Conservation (phyloP, 2,797 vertebrate genomes). For the Mormyrops attenuatus region DNA sequence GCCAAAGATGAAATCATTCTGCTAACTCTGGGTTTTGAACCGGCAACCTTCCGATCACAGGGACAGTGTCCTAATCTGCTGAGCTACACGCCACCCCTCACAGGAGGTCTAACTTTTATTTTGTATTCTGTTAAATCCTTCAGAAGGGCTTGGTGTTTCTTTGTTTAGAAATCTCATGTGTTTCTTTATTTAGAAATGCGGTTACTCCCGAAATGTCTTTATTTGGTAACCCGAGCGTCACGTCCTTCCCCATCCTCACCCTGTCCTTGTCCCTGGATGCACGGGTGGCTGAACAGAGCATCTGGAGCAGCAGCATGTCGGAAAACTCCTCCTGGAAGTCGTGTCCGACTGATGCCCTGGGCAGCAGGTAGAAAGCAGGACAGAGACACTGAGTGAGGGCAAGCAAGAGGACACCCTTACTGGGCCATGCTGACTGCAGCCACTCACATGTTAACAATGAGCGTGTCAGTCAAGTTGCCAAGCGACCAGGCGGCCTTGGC, state of each 20-base stretch:
- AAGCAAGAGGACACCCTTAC: too few species aligned
- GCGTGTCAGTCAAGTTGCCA: conserved; percentile 90
- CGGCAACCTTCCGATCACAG: background rate
- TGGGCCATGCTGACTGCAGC: background rate
- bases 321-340: conserved; percentile 91
- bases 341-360: conserved; percentile 75
- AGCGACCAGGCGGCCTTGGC: conserved; percentile 95
- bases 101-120: background rate
- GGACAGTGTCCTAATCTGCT: background rate
- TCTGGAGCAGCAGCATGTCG: conserved; percentile 84
- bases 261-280: conserved; percentile 88
- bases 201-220: background rate
- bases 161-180: conserved; percentile 4
- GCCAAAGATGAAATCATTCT: background rate
- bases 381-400: background rate
- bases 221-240: background rate
- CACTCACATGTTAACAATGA: conserved; percentile 88
- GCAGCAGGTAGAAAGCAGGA: background rate
- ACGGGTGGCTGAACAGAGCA: conserved; percentile 78
- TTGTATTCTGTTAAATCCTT: background rate
- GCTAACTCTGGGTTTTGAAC: background rate
- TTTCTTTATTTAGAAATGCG: background rate
- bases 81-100: background rate
- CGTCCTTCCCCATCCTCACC: conserved; percentile 50
- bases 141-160: background rate